These are phyloP conservation scores for Cataglyphis altisquamis DNA, from an alignment of 2,888 invertebrate species.

Conservation along the genomic window DNA sequence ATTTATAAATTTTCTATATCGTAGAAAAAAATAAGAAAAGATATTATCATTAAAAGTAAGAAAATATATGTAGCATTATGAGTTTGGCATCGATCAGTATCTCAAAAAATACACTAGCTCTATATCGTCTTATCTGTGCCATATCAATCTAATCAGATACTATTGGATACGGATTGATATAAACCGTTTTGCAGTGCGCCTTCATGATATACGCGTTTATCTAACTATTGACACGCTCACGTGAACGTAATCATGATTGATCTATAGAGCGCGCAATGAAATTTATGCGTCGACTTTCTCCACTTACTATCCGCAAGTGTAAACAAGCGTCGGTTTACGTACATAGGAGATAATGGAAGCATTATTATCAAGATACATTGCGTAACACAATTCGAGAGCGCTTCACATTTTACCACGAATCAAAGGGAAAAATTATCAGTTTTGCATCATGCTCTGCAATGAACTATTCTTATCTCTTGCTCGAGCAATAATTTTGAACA, in stretches of 20 bases:
- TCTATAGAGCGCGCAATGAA: conserved; percentile 21
- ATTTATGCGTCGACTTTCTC: conserved; percentile 39
- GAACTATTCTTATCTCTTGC: background rate
- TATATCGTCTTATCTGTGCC: background rate
- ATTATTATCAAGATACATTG: background rate
- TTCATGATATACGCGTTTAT: conserved; percentile 34
- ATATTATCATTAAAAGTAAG: too few relatives aligned
- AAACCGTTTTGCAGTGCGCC: conserved; percentile 22
- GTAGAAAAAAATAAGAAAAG: background rate
- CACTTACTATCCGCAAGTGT: conserved; percentile 1
- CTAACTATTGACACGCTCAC: conserved; percentile 42
- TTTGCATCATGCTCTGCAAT: background rate
- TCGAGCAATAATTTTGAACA: background rate
- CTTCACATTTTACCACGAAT: background rate
- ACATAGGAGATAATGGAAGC: background rate
- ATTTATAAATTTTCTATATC: background rate
- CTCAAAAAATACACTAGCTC: background rate
- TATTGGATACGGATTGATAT: conserved; percentile 22
- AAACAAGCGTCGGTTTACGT: conserved; percentile 17
- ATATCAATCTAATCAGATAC: conserved; percentile 36
- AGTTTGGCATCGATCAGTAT: conserved; percentile 8
- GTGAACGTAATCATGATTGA: conserved; percentile 41
- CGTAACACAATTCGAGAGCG: background rate
- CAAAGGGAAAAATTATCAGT: conserved; percentile 4
- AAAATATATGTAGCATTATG: background rate